Conservation (phyloP, 2,797 vertebrate species). For the Anabas testudineus region DNA sequence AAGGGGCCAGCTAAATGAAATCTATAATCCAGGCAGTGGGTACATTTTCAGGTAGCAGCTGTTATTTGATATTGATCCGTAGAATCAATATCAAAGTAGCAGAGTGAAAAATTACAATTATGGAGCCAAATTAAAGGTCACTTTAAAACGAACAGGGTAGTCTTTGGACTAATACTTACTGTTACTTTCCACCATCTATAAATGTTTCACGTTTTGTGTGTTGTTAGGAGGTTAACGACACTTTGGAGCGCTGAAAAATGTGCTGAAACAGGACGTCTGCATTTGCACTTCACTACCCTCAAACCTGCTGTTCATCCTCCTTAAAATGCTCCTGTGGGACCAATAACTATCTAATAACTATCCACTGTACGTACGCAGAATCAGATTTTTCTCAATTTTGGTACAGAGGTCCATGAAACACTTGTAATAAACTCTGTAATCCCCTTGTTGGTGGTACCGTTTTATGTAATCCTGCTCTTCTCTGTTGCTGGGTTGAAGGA, state of each 20-base stretch:
- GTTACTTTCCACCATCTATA: slow-evolving; percentile 5
- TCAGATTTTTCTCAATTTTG: slow-evolving; percentile 6
- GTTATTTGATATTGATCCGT: slow-evolving; percentile 19
- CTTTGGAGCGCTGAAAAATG: background rate
- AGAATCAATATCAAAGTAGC: slow-evolving; percentile 11
- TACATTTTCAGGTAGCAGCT: slow-evolving; percentile 2
- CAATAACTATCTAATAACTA: slow-evolving; percentile 11
- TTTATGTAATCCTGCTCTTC: slow-evolving; percentile 42
- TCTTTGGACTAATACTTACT: background rate
- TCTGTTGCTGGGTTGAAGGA: slow-evolving; percentile 6
- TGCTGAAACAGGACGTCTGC: background rate
- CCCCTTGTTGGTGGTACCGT: slow-evolving; percentile 20
- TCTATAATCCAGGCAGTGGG: background rate
- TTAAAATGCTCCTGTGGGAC: slow-evolving; percentile 17
- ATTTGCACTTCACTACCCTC: slow-evolving; percentile 4
- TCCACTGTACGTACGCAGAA: background rate
- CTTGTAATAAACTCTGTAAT: slow-evolving; percentile 44
- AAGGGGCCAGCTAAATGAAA: background rate
- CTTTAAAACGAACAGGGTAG: background rate
- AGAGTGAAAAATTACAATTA: background rate
- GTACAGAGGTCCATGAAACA: slow-evolving; percentile 38
- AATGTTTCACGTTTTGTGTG: slow-evolving; percentile 18
- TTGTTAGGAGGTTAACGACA: background rate
- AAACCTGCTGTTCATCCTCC: slow-evolving; percentile 9
- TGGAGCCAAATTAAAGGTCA: slow-evolving; percentile 31